phyloP scores from a whole-genome alignment of 1,140 invertebrate species.

The Gryon sp. region DNA sequence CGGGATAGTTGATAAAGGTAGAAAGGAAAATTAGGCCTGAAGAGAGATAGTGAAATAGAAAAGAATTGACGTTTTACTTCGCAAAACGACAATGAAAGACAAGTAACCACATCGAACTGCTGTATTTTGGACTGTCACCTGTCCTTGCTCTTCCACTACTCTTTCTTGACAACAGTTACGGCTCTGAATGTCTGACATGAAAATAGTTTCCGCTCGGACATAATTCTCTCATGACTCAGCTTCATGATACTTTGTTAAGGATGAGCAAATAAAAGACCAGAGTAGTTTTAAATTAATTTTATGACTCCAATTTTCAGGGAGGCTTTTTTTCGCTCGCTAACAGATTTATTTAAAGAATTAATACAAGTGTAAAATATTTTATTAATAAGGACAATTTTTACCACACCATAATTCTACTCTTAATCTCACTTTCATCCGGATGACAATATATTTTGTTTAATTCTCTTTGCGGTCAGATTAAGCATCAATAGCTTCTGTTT shows the following conservation, averaged over 20 bases:
- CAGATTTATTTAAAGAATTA: no score
- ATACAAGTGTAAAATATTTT: no score
- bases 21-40: constrained; percentile 57
- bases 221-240: constrained; percentile 27
- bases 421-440: no score
- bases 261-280: constrained; percentile 26
- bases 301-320: constrained; percentile 14
- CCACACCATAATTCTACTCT: no score
- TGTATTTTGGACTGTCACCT: constrained; percentile 74
- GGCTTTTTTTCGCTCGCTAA: constrained; percentile 20
- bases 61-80: constrained; percentile 71
- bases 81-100: constrained; percentile 68
- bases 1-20: constrained; percentile 33
- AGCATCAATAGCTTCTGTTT: no score
- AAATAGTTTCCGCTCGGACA: constrained; percentile 50
- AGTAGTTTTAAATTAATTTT: constrained; percentile 13
- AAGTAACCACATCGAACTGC: constrained; percentile 77
- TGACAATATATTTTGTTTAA: no score
- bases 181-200: constrained; percentile 58
- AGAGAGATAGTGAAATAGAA: constrained; percentile 8
- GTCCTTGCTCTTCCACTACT: constrained; percentile 59
- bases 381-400: no score
- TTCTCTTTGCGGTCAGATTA: no score
- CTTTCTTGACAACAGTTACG: constrained; percentile 52
- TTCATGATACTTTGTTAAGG: constrained; percentile 50